Percentiles rank a stretch among this genome's conserved stretches.
Conservation (phyloP, 2,113 vertebrate genomes). For the Apteryx mantelli region DNA sequence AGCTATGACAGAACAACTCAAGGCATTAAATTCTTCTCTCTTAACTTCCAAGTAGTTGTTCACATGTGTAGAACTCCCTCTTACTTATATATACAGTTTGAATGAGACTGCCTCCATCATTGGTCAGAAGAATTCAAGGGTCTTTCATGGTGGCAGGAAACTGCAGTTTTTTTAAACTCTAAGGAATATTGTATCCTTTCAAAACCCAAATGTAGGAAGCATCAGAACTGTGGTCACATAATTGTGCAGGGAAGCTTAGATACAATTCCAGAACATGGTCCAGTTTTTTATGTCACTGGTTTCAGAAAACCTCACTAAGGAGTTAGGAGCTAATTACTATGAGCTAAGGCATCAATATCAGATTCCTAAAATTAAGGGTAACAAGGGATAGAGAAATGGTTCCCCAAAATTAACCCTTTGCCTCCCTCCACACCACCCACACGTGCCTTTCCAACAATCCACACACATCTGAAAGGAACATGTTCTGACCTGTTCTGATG, state of each 20-base stretch:
- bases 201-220: background rate
- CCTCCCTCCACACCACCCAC: background rate
- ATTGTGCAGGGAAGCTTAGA: background rate
- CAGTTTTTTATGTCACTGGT: background rate
- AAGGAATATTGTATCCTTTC: background rate
- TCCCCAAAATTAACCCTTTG: background rate
- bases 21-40: background rate
- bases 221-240: background rate
- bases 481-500: background rate
- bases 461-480: background rate
- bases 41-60: background rate
- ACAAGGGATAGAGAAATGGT: background rate
- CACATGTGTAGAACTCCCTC: background rate
- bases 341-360: background rate
- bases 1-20: background rate
- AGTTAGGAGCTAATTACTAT: background rate
- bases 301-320: background rate
- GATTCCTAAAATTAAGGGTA: background rate
- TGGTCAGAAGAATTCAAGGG: background rate
- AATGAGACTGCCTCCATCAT: background rate
- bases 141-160: background rate
- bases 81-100: background rate
- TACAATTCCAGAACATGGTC: background rate
- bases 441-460: background rate
- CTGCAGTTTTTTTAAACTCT: background rate